Evolutionary conservation across 2,888 invertebrate species (phyloP).

Genomic region (Xylophagus ater): DNA sequence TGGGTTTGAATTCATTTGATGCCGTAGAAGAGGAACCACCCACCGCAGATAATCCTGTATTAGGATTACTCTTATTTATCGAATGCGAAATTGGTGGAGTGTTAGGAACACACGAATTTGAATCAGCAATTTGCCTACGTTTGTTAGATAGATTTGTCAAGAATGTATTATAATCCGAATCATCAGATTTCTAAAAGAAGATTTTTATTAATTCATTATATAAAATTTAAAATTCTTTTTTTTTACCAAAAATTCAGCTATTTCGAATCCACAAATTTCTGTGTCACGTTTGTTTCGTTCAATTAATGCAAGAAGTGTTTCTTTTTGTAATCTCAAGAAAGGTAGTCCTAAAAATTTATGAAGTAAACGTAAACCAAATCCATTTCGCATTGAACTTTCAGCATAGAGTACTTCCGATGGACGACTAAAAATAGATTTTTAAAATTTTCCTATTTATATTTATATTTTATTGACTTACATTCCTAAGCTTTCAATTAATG

Average conservation of each 20-base stretch:
- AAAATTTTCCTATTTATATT: neutral
- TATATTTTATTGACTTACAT: conserved; percentile 36
- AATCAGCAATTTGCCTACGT: conserved; percentile 60
- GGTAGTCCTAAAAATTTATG: conserved; percentile 94
- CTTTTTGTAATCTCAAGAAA: conserved; percentile 79
- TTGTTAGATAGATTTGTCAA: conserved; percentile 63
- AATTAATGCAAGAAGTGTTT: conserved; percentile 69
- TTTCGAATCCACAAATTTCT: conserved; percentile 59
- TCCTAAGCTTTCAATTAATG: conserved; percentile 51
- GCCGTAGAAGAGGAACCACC: conserved; percentile 2
- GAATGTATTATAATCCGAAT: conserved; percentile 63
- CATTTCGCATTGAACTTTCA: conserved; percentile 91
- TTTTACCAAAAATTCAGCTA: conserved; percentile 59
- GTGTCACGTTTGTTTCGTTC: conserved; percentile 77
- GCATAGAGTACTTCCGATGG: conserved; percentile 69
- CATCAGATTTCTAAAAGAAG: conserved; percentile 49
- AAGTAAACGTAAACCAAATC: conserved; percentile 81
- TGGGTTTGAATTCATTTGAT: conserved; percentile 12
- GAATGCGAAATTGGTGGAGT: conserved; percentile 36
- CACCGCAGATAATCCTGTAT: neutral
- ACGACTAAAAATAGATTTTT: conserved; percentile 31
- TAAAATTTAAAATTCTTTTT: neutral
- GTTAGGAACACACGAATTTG: conserved; percentile 42
- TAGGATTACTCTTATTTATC: conserved; percentile 30
- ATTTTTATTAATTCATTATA: neutral